Base-by-base conservation (phyloP, 2,797 vertebrate species). In the Cygnus olor region DNA sequence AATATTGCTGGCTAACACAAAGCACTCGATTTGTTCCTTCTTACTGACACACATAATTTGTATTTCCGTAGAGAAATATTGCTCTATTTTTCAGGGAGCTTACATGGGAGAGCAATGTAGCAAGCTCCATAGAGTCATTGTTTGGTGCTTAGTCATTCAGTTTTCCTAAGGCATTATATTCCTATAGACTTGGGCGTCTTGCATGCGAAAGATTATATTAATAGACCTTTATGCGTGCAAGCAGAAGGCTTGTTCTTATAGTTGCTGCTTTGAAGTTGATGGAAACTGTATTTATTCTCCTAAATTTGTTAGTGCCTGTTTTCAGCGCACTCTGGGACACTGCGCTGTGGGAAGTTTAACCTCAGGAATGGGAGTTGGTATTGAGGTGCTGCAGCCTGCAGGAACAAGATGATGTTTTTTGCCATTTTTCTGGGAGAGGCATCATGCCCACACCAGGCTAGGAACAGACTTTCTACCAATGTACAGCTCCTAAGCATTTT, bases 1-100 rank as follows among this genome's bases (percentile, higher is more conserved):
- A 97, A 89, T 94, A 89, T 80, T 95, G 63, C 81, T 95, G 84
- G 69, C 72, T 93, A 83, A 89, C 84, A 93, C 54, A 80, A 88
- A 95, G 71, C 54, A 49, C 84, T 90, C 6, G 3, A 18, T 87
- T 74, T 74, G 25, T 78, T 94, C 89, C 84, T 60, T 95, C 79
- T 76, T 82, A 80, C 86, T 85, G 71, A 44, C 86, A 89, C 78
- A 94, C 71, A 83, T 19, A 65, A 74, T 90, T 94, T 77, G 44
- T 87, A 45, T 80, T 89, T 89, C 83, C 7, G 2, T 44, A 49
- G 45, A 56, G 80, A 87, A 89, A 69, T 72, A 36, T 27, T 87
- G 49, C 36, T 71, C 18, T 71, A 6, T 93, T 94, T 90, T 94
- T 14, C 36, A 63, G 83, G 34, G 34, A 18, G 2, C 40, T 87